Conservation (phyloP, 2,797 vertebrate species). For the Pipistrellus kuhlii region DNA sequence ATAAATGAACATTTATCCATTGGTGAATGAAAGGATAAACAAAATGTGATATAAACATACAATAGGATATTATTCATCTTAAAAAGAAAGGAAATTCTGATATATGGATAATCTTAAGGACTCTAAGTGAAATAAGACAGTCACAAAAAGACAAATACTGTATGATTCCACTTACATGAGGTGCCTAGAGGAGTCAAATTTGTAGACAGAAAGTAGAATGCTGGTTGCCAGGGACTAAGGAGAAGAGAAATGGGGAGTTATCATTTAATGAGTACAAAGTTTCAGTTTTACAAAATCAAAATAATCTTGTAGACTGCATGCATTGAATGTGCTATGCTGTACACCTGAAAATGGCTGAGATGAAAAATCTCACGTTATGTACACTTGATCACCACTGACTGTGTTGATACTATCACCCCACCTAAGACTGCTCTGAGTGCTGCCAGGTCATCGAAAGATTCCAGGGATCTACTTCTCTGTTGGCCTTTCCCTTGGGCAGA, state of each 20-base stretch:
- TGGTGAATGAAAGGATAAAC: not conserved
- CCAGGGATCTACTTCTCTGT: not conserved
- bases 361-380: not conserved
- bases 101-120: not conserved
- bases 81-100: not conserved
- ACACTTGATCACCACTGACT: not conserved
- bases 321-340: not conserved
- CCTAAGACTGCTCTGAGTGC: not conserved
- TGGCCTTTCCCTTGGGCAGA: not conserved
- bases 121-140: not conserved
- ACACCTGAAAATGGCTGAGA: not conserved
- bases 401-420: not conserved
- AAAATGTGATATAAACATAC: not conserved
- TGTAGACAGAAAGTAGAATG: not conserved
- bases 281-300: constrained; percentile 3
- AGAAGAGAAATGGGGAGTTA: not conserved
- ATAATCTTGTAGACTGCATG: not conserved
- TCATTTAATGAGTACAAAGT: not conserved
- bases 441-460: not conserved
- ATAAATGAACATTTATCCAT: not conserved
- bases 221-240: not conserved
- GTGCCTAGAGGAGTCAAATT: not conserved
- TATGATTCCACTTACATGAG: not conserved
- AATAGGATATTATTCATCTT: constrained; percentile 23
- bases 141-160: not conserved